Conservation (phyloP, 2,888 invertebrate genomes). For the Patella ulyssiponensis region DNA sequence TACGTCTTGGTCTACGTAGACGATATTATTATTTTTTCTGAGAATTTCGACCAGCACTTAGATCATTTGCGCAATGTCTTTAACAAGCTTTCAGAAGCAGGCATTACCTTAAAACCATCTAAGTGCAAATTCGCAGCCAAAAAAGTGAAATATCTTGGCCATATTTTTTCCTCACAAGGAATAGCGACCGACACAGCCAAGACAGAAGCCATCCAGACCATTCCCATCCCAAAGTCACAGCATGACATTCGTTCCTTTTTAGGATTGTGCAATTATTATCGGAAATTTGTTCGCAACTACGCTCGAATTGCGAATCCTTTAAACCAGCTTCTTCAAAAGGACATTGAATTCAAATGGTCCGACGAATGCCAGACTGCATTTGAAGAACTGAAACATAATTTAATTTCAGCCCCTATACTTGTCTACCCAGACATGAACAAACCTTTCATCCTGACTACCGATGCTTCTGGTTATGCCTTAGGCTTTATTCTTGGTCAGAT, state of each 20-base stretch:
- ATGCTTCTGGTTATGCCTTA: constrained; percentile 24
- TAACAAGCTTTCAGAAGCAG: constrained; percentile 31
- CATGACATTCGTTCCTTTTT: constrained; percentile 30
- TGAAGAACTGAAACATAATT: constrained; percentile 24
- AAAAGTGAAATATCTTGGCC: constrained; percentile 39
- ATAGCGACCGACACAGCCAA: constrained; percentile 34
- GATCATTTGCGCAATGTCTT: constrained; percentile 38
- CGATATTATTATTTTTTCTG: constrained; percentile 43
- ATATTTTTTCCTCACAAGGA: constrained; percentile 33
- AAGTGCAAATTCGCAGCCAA: constrained; percentile 41
- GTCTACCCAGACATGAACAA: constrained; percentile 37
- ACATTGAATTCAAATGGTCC: constrained; percentile 37
- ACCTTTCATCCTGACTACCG: constrained; percentile 34
- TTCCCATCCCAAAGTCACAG: constrained; percentile 30
- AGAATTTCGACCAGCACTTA: constrained; percentile 36
- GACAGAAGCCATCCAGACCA: constrained; percentile 21
- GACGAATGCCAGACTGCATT: constrained; percentile 33
- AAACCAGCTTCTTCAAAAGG: constrained; percentile 34
- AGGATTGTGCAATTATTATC: too few species aligned
- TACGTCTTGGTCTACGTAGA: constrained; percentile 43
- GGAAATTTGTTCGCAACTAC: constrained; percentile 37
- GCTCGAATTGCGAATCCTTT: constrained; percentile 37
- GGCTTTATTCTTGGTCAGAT: constrained; percentile 28
- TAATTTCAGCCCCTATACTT: constrained; percentile 36
- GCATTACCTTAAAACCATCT: constrained; percentile 35